Base-by-base conservation (phyloP, 2,797 vertebrate species). In the Premnoplex brunnescens region DNA sequence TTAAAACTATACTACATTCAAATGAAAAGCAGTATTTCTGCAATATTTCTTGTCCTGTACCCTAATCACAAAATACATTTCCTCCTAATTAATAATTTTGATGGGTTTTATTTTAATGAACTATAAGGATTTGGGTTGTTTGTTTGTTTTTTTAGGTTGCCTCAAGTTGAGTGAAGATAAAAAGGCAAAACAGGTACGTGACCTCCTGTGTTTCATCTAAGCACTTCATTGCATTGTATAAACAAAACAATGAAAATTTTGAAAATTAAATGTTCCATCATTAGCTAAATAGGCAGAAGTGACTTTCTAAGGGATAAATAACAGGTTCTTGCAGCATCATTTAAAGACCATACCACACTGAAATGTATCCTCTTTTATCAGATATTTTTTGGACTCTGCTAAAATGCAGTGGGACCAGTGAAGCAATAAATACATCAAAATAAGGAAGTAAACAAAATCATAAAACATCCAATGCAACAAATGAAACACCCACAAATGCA, bases 351-450 rank as follows among this genome's bases (percentile, higher is more conserved):
- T 72, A 67, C 32, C 72, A 30, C 23, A 54, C 4, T 43, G 74
- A 68, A 74, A 93, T 76, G 22, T 66, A 80, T 58, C 30, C 27
- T 24, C 32, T 95, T 84, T 83, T 62, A 92, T 89, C 54, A 88
- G 55, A 88, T 79, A 14, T 66, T 78, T 89, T 94, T 71, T 78
- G 24, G 64, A 69, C 87, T 92, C 74, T 46, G 43, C 12, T 88
- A 76, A 76, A 54, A 93, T 66, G 55, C 46, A 26, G 34, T 94
- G 64, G 69, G 95, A 94, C 30, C 34, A 85, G 28, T 69, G 81
- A 94, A 96, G 89, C 62, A 83, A 93, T 97, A 97, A 97, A 97
- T 96, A 96, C 41, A 89, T 96, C 97, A 95, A 94, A 85, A 91
- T 55, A 63, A 24, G 8, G 88, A 93, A 62, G 95, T 94, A 97